phyloP scores from a whole-genome alignment of 2,113 vertebrate genomes.

The Brachypodius melanocephalos region DNA sequence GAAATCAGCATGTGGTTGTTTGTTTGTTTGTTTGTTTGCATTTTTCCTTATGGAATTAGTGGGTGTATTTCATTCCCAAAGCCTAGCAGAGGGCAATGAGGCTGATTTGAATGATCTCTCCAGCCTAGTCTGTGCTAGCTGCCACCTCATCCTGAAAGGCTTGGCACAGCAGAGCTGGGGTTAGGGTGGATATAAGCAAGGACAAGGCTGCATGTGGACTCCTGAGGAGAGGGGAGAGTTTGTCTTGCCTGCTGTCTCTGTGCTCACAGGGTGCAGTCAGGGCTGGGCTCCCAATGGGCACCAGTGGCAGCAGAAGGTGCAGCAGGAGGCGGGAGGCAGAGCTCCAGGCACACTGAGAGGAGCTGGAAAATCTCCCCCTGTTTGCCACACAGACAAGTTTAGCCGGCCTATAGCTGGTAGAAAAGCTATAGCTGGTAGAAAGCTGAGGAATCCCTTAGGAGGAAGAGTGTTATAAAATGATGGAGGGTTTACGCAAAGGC shows the following conservation, averaged over 20 bases:
- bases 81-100: conserved; percentile 23
- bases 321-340: neutral
- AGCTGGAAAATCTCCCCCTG: neutral
- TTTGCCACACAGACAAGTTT: neutral
- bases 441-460: conserved; percentile 3
- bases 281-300: neutral
- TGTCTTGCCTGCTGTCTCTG: neutral
- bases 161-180: no score
- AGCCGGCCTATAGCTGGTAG: neutral
- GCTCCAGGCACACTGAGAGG: neutral
- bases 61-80: conserved; percentile 30
- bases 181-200: neutral
- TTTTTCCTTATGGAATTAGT: conserved; percentile 39
- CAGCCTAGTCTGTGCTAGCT: no score
- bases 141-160: no score
- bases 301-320: neutral
- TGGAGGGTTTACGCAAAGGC: neutral
- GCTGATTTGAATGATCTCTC: no score
- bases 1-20: neutral
- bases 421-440: neutral
- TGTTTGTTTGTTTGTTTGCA: conserved; percentile 13
- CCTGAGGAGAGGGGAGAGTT: neutral
- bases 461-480: neutral
- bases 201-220: neutral
- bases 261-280: neutral